Percentiles rank a stretch among this genome's conserved stretches.
These are phyloP conservation scores for Hippotragus niger DNA, from an alignment of 2,113 vertebrate genomes.

Conservation along the genomic window DNA sequence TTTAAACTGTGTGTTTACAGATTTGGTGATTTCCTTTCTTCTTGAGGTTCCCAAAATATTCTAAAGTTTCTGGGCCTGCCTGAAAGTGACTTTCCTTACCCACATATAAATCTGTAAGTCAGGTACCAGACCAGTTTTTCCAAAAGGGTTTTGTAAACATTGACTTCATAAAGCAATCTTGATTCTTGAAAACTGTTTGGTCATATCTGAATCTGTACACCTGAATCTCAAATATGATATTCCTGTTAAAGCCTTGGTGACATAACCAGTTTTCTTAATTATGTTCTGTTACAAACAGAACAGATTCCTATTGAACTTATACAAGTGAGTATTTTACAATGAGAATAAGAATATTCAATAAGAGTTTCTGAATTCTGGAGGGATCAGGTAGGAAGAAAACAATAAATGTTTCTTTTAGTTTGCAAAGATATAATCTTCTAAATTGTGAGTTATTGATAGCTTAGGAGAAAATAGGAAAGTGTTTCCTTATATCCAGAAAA, in stretches of 20 bases:
- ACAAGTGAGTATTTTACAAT: neutral
- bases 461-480: neutral
- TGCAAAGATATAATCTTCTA: neutral
- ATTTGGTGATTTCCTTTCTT: neutral
- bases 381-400: neutral
- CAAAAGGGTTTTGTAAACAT: neutral
- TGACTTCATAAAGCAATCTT: neutral
- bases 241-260: neutral
- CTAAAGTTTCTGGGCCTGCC: neutral
- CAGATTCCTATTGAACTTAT: neutral
- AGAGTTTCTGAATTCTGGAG: neutral
- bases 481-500: neutral
- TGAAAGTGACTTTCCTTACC: neutral
- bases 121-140: neutral
- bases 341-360: neutral
- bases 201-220: neutral
- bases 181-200: neutral
- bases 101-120: neutral
- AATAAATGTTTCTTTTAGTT: constrained; percentile 19
- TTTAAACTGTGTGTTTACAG: neutral
- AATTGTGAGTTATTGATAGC: neutral
- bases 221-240: constrained; percentile 8
- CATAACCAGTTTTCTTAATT: neutral
- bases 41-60: neutral
- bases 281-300: neutral